These are phyloP conservation scores for Xestia xanthographa DNA, from an alignment of 2,888 invertebrate genomes.

Conservation along the genomic window DNA sequence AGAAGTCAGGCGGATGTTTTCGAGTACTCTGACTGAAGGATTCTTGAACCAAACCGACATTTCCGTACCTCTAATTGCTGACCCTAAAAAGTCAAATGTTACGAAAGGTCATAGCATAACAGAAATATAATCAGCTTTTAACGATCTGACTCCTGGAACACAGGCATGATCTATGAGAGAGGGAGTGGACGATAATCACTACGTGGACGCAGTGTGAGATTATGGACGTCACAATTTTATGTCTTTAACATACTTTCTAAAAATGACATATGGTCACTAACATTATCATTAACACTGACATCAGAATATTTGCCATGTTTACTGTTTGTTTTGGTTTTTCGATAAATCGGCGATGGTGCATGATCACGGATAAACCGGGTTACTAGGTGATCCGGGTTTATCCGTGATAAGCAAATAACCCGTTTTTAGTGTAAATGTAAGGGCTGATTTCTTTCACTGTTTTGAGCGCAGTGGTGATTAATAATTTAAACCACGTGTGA, in stretches of 20 bases:
- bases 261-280: no score
- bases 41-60: constrained; percentile 16
- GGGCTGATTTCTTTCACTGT: not conserved
- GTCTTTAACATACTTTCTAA: no score
- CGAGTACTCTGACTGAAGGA: constrained; percentile 5
- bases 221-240: not conserved
- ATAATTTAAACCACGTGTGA: no score
- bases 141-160: not conserved
- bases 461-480: not conserved
- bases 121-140: not conserved
- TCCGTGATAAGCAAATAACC: no score
- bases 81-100: not conserved
- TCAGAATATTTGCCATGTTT: no score
- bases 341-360: no score
- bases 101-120: not conserved
- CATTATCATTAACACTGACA: no score
- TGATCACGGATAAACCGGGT: no score
- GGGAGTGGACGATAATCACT: not conserved
- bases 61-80: constrained; percentile 9
- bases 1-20: not conserved
- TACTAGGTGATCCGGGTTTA: no score
- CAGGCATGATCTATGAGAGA: not conserved
- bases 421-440: no score
- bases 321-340: no score
- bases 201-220: not conserved